A percentile compares a stretch with the other conserved stretches of the same genome.
phyloP scores from a whole-genome alignment of 2,888 invertebrate genomes.

The Dolichomitus sp. region DNA sequence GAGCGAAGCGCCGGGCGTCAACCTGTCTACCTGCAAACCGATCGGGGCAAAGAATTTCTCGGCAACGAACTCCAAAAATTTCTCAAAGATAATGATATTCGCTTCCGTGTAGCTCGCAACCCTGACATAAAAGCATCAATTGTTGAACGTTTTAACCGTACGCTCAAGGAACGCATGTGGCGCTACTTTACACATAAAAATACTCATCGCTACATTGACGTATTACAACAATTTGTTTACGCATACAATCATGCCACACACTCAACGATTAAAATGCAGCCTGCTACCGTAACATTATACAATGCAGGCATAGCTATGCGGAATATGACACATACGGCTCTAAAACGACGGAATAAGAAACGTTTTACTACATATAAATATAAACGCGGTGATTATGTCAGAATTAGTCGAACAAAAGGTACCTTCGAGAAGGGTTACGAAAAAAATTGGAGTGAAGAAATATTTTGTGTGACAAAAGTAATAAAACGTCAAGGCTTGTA shows the following conservation, averaged over 20 bases:
- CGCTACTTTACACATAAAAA: constrained; percentile 73
- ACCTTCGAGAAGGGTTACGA: neutral
- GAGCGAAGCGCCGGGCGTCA: constrained; percentile 17
- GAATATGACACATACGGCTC: constrained; percentile 10
- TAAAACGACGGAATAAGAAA: neutral
- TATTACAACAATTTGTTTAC: constrained; percentile 65
- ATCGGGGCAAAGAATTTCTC: constrained; percentile 42
- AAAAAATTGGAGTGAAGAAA: constrained; percentile 72
- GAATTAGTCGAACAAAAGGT: too few species aligned
- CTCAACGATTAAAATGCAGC: too few species aligned
- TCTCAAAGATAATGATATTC: neutral
- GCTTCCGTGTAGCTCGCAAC: too few species aligned
- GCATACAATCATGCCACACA: constrained; percentile 53
- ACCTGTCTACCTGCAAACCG: constrained; percentile 68
- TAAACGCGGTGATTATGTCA: neutral
- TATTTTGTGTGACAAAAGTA: constrained; percentile 69
- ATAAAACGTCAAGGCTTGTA: constrained; percentile 31
- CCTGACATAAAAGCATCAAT: too few species aligned
- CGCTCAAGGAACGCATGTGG: constrained; percentile 72
- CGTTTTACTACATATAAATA: constrained; percentile 3
- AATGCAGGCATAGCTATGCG: constrained; percentile 62
- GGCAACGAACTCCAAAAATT: neutral
- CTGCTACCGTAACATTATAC: constrained; percentile 12
- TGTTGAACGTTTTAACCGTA: too few species aligned
- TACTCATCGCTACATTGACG: constrained; percentile 68